Percentiles rank a stretch among this genome's conserved stretches.
These are phyloP conservation scores for Sinhomidia bicolor DNA, from an alignment of 2,888 invertebrate species.

Conservation along the genomic window DNA sequence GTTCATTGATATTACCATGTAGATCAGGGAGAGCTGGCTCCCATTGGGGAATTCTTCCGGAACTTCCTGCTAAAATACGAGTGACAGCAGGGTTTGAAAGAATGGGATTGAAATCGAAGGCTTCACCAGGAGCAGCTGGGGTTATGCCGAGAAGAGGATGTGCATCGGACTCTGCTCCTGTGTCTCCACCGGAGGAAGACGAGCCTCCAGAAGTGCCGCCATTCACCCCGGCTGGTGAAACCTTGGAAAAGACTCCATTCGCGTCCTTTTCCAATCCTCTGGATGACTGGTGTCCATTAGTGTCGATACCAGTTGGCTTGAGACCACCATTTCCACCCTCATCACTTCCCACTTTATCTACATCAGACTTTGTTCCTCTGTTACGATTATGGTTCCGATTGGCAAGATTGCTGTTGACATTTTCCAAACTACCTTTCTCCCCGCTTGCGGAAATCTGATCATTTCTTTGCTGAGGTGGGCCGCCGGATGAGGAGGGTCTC, in stretches of 20 bases:
- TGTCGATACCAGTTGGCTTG: constrained; percentile 73
- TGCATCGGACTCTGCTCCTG: constrained; percentile 78
- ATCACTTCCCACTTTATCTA: constrained; percentile 74
- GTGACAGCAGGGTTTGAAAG: constrained; percentile 92
- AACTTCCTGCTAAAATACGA: constrained; percentile 92
- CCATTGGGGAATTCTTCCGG: constrained; percentile 84
- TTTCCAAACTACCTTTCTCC: constrained; percentile 71
- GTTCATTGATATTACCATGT: constrained; percentile 80
- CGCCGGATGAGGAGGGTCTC: constrained; percentile 68
- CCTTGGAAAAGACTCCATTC: constrained; percentile 87
- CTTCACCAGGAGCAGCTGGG: constrained; percentile 80
- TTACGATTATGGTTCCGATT: constrained; percentile 76
- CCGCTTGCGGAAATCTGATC: constrained; percentile 72
- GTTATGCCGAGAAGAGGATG: constrained; percentile 80
- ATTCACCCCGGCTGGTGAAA: constrained; percentile 81
- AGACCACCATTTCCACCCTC: constrained; percentile 74
- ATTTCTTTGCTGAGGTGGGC: constrained; percentile 68
- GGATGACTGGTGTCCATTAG: constrained; percentile 74
- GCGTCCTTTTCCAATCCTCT: constrained; percentile 85
- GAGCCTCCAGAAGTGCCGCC: constrained; percentile 64
- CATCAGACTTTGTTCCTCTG: constrained; percentile 75
- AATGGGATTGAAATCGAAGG: constrained; percentile 86
- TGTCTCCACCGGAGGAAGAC: constrained; percentile 66
- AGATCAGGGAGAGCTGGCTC: constrained; percentile 80
- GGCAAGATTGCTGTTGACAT: constrained; percentile 76